A percentile compares a stretch with the other conserved stretches of the same genome.
Conservation (phyloP, 2,113 vertebrate species). For the Triplophysa tibetana region DNA sequence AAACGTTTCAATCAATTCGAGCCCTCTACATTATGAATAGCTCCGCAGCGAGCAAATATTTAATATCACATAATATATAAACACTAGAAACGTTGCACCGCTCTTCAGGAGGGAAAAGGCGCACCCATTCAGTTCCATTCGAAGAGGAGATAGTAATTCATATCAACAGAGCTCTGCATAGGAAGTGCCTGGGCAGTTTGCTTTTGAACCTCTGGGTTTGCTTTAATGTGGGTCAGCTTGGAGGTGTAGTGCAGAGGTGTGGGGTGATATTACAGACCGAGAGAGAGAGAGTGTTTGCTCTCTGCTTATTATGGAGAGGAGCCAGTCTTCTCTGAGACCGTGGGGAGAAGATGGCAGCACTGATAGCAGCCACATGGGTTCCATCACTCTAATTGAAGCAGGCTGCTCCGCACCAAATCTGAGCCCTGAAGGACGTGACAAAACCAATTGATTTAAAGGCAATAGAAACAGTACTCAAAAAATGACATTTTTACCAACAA, state of each 20-base stretch:
- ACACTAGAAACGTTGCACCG: background rate
- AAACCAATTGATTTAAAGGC: constrained; percentile 63
- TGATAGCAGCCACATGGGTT: constrained; percentile 66
- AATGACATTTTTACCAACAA: constrained; percentile 58
- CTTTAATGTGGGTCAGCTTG: constrained; percentile 54
- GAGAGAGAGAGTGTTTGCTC: constrained; percentile 54
- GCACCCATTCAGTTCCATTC: constrained; percentile 3
- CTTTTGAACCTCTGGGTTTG: constrained; percentile 43
- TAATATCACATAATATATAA: background rate
- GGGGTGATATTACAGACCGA: constrained; percentile 51
- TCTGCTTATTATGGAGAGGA: constrained; percentile 61
- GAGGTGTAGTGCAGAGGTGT: constrained; percentile 54
- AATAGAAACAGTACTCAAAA: constrained; percentile 56
- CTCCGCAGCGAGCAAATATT: background rate
- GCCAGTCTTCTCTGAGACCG: constrained; percentile 56
- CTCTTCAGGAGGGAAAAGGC: background rate
- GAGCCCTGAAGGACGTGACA: constrained; percentile 61
- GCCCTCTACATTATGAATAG: background rate
- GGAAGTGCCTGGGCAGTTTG: constrained; percentile 23
- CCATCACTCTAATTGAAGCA: constrained; percentile 69
- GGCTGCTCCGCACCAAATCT: constrained; percentile 54
- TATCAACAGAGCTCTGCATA: constrained; percentile 29
- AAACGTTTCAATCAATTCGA: background rate
- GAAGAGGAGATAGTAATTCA: constrained; percentile 29
- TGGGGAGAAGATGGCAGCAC: constrained; percentile 59